Evolutionary conservation across 1,140 invertebrate species (phyloP), one percentile per base, ranked within the genome.

Genomic region (Macrotrachela quadricornifera): DNA sequence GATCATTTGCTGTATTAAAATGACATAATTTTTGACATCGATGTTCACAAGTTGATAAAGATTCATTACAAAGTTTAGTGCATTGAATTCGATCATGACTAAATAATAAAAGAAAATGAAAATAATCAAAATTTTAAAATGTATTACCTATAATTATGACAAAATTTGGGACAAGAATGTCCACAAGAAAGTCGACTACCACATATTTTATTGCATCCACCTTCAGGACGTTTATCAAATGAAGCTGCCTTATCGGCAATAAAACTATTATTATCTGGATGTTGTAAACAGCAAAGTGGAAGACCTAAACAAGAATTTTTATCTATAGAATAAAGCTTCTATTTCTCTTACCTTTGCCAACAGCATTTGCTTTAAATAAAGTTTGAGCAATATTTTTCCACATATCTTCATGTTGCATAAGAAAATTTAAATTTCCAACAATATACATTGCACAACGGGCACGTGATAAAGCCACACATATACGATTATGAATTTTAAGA

Each of bases 381-480:
- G n/a, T n/a, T n/a, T n/a, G n/a, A n/a, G 60, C 45, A 21, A 74
- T 69, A 4, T 65, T 61, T 41, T 56, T 59, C 73, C 73, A 75
- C 9, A 58, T 49, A 6, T 57, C 41, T 58, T 59, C 68, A 12
- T 63, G 57, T 36, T 62, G 41, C 10, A 46, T 64, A 10, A 83
- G 60, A 18, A 75, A 71, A 2, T 73, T 61, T 59, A 82, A 77
- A 65, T 84, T 82, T 36, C 81, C 78, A 56, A 79, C 72, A 14
- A 76, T 68, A 60, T 71, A 79, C 44, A 79, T 59, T 58, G 79
- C 84, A 67, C 77, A 74, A 62, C 77, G 79, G 0, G 83, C 83
- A 58, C 83, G 68, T 0, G 83, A 85, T 10, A 87, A 66, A 10
- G 83, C 82, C 1, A 87, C 83, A 69, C 81, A 84, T 41, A 86